These are phyloP conservation scores for Chionomys nivalis DNA, from an alignment of 2,113 vertebrate genomes.

Conservation along the genomic window DNA sequence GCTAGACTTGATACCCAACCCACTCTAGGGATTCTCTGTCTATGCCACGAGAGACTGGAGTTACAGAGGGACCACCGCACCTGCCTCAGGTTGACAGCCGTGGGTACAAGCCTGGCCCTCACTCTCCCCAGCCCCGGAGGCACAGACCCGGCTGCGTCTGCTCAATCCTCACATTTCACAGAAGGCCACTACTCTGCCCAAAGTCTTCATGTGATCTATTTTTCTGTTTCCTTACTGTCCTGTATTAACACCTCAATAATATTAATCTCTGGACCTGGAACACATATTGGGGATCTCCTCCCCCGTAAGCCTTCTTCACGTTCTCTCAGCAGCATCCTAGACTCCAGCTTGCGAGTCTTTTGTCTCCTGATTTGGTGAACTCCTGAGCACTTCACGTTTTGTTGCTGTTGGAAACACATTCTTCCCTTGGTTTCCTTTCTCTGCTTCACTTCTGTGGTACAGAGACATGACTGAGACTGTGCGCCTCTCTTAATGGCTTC, in stretches of 20 bases:
- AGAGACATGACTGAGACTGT: background rate
- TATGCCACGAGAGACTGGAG: background rate
- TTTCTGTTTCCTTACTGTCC: background rate
- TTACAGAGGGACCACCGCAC: rapidly evolving
- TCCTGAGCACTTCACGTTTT: background rate
- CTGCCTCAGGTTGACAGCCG: background rate
- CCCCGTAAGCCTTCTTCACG: background rate
- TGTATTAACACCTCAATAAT: too few species aligned
- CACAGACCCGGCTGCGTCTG: too few species aligned
- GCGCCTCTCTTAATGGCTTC: background rate
- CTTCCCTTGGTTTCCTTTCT: background rate
- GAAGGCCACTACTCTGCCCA: too few species aligned
- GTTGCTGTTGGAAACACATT: background rate
- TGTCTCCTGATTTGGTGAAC: background rate
- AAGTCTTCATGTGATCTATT: too few species aligned
- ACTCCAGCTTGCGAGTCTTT: too few species aligned
- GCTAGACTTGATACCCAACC: background rate
- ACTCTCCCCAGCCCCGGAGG: too few species aligned
- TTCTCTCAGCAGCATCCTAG: background rate
- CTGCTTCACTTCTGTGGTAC: background rate
- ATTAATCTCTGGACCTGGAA: background rate
- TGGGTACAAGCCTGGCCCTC: background rate
- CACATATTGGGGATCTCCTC: background rate
- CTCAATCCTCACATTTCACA: too few species aligned
- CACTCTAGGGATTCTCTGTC: background rate